Base-by-base conservation (phyloP, 2,888 invertebrate genomes). In the Euproctis similis region DNA sequence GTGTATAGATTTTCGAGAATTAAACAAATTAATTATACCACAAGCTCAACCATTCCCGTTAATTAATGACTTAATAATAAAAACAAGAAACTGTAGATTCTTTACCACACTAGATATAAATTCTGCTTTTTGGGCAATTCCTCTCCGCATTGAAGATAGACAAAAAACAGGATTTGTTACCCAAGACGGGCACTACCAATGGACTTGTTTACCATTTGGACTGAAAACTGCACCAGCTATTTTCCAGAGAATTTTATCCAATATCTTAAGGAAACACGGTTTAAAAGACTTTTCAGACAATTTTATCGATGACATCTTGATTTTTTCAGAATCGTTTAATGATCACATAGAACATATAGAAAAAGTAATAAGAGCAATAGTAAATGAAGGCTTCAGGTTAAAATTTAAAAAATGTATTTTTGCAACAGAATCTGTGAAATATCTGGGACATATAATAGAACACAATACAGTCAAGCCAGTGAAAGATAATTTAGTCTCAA, bases 221-320 rank as follows among this genome's bases (percentile, higher is more conserved):
- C n/a, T n/a, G n/a, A n/a, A n/a, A n/a, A n/a, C 66, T 0, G 45
- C 61, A 1, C 58, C 64, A 10, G 54, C 61, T 1, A 63, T 67
- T 18, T 72, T 71, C 36, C 66, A 71, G 30, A 53, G 53, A 34
- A 60, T 47, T 32, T 14, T 49, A 12, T 29, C 44, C 8, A 49
- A 24, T 12, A 46, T 51, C 5, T 23, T 43, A 23, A 39, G 39
- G 13, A 25, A 25, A 17, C 11, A 25, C 11, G 17, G 17, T n/a
- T 7, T 25, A 1, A 12, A 16, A 9, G 11, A 8, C 9, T 31
- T 26, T 19, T 3, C 26, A 18, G 26, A 26, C 4, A 24, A 24
- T 24, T 24, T 9, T 8, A 31, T 31, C 1, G 27, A 27, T 10
- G 27, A 31, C 8, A 27, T 31, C n/a, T 13, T 26, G n/a, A n/a